A percentile compares a stretch with the other conserved stretches of the same genome.
Evolutionary conservation across 2,113 vertebrate genomes (phyloP).

Genomic region (Misgurnus anguillicaudatus): DNA sequence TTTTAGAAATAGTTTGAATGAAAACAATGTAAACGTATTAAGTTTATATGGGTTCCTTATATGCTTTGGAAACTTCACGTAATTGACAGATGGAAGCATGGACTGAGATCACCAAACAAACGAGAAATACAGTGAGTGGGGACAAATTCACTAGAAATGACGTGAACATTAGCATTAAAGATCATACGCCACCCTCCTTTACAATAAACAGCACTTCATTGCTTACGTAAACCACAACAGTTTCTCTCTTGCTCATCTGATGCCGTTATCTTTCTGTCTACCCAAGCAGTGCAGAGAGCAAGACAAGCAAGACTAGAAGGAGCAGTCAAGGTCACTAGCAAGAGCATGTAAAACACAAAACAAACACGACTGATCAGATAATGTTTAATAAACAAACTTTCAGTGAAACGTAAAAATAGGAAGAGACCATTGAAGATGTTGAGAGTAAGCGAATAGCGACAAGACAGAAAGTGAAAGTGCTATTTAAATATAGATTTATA

Average conservation of each 20-base stretch:
- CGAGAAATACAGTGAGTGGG: not conserved
- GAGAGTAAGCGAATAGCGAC: not conserved
- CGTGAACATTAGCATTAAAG: not conserved
- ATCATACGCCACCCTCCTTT: not conserved
- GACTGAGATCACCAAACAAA: not conserved
- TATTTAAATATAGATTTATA: conserved; percentile 37
- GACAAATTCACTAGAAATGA: not conserved
- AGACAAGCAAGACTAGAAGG: conserved; percentile 6
- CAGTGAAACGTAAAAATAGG: not conserved
- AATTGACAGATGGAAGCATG: not conserved
- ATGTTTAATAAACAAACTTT: conserved; percentile 12
- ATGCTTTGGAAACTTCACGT: no score
- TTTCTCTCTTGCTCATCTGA: conserved; percentile 4
- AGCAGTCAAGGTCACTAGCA: conserved; percentile 51
- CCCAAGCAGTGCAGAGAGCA: not conserved
- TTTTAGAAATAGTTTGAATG: not conserved
- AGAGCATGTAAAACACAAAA: conserved; percentile 43
- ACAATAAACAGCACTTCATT: not conserved
- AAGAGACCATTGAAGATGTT: not conserved
- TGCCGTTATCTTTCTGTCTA: not conserved
- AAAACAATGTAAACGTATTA: not conserved
- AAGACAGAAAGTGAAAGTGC: conserved; percentile 23
- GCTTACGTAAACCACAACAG: conserved; percentile 2
- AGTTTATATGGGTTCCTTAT: no score
- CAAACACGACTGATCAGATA: conserved; percentile 50